A percentile compares a stretch with the other conserved stretches of the same genome.
Evolutionary conservation across 2,113 vertebrate genomes (phyloP).

Genomic region (Chionis minor): DNA sequence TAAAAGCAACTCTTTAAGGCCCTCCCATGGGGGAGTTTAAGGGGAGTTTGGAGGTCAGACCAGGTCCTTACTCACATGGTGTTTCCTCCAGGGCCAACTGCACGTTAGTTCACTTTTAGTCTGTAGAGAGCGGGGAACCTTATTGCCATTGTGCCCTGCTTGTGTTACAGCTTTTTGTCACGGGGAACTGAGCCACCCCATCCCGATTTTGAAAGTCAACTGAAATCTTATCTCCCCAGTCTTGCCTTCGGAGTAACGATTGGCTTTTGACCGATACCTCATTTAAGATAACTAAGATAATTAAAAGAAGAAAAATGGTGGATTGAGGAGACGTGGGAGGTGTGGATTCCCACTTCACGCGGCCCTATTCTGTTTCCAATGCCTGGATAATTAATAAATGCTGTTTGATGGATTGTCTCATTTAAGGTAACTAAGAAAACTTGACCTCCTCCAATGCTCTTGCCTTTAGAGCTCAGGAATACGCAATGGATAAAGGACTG

Average conservation of each 20-base stretch:
- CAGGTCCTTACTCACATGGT: not conserved
- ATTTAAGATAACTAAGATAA: not conserved
- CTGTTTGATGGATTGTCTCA: not conserved
- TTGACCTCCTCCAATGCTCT: not conserved
- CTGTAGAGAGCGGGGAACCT: not conserved
- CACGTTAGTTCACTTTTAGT: not conserved
- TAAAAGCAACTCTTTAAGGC: not conserved
- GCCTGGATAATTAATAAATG: not conserved
- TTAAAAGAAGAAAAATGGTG: not conserved
- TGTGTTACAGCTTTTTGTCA: not conserved
- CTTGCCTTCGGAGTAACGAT: not conserved
- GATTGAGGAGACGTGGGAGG: not conserved
- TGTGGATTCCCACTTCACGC: not conserved
- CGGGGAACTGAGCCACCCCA: not conserved
- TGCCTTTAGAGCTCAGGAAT: not conserved
- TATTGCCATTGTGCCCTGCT: not conserved
- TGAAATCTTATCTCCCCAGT: not conserved
- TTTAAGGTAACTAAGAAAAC: not conserved
- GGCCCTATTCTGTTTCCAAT: not conserved
- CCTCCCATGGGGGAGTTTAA: not conserved
- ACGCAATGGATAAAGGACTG: not conserved
- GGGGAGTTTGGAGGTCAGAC: not conserved
- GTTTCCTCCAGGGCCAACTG: not conserved
- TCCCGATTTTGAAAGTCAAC: not conserved
- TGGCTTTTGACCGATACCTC: not conserved